Conservation (phyloP, 2,113 vertebrate species). For the Colaptes auratus region DNA sequence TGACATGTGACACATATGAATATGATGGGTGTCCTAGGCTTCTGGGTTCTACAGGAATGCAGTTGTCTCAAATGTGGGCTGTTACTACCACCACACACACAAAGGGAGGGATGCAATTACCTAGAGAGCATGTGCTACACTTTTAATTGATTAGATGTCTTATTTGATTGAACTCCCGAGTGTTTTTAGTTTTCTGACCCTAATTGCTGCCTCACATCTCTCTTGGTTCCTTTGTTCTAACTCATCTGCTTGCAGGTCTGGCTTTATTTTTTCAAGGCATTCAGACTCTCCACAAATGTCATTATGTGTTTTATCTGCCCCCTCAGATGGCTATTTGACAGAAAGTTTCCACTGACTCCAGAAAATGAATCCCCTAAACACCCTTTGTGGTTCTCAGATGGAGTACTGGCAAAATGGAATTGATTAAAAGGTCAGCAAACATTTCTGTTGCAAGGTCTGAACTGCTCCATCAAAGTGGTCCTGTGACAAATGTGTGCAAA, state of each 20-base stretch:
- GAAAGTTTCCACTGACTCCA: conserved; percentile 45
- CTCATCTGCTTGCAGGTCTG: conserved; percentile 63
- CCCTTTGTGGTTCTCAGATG: conserved; percentile 27
- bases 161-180: conserved; percentile 70
- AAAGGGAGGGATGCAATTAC: conserved; percentile 64
- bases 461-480: conserved; percentile 35
- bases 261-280: conserved; percentile 42
- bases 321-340: conserved; percentile 55
- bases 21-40: conserved; percentile 46
- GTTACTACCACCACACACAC: conserved; percentile 32
- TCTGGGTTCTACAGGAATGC: conserved; percentile 69
- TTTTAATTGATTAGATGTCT: conserved; percentile 78
- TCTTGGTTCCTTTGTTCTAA: conserved; percentile 57
- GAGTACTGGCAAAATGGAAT: conserved; percentile 45
- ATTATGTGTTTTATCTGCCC: conserved; percentile 56
- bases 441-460: conserved; percentile 7
- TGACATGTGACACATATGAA: conserved; percentile 30
- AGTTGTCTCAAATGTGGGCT: conserved; percentile 75
- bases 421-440: conserved; percentile 60
- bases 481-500: conserved; percentile 27
- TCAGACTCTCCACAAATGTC: conserved; percentile 50
- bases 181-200: conserved; percentile 63
- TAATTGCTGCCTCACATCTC: conserved; percentile 64
- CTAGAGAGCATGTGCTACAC: conserved; percentile 45
- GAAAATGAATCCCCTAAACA: conserved; percentile 1